Conservation (phyloP, 2,888 invertebrate genomes). For the Uropetala carovei region DNA sequence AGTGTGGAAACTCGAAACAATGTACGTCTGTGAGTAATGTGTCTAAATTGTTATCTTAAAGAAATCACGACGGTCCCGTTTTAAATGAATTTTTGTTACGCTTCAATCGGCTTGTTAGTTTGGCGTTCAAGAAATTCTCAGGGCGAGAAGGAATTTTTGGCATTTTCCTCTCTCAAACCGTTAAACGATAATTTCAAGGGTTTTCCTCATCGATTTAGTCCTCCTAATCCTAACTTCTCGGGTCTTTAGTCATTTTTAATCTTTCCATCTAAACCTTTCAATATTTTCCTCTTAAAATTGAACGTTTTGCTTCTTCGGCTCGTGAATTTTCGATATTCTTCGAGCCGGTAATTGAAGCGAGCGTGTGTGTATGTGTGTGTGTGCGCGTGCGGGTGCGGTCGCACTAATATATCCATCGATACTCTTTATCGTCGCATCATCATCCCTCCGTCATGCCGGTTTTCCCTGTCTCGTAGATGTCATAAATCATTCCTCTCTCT, state of each 20-base stretch:
- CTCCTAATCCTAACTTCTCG: background rate
- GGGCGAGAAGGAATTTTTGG: too few relatives aligned
- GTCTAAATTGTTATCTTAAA: too few relatives aligned
- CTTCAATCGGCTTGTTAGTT: too few relatives aligned
- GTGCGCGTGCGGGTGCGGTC: background rate
- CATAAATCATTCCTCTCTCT: constrained; percentile 45
- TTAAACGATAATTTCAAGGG: constrained; percentile 6
- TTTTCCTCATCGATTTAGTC: background rate
- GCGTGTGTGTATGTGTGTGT: background rate
- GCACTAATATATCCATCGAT: constrained; percentile 45
- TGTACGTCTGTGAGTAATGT: too few relatives aligned
- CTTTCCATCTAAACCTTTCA: constrained; percentile 6
- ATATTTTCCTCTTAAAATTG: constrained; percentile 8
- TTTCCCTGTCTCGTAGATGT: constrained; percentile 52
- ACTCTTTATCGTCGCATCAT: constrained; percentile 37
- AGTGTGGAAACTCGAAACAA: too few relatives aligned
- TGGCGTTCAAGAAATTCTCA: too few relatives aligned
- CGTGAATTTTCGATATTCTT: constrained; percentile 1
- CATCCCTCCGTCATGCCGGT: constrained; percentile 24
- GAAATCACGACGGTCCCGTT: too few relatives aligned
- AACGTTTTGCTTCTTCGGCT: background rate
- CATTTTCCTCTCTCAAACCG: background rate
- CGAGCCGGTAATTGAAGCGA: background rate
- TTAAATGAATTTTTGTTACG: too few relatives aligned
- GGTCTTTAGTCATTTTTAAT: constrained; percentile 11